Evolutionary conservation across 2,113 vertebrate species (phyloP), one percentile per base, ranked within the genome.

Genomic region (Psittacula cyanocephala): DNA sequence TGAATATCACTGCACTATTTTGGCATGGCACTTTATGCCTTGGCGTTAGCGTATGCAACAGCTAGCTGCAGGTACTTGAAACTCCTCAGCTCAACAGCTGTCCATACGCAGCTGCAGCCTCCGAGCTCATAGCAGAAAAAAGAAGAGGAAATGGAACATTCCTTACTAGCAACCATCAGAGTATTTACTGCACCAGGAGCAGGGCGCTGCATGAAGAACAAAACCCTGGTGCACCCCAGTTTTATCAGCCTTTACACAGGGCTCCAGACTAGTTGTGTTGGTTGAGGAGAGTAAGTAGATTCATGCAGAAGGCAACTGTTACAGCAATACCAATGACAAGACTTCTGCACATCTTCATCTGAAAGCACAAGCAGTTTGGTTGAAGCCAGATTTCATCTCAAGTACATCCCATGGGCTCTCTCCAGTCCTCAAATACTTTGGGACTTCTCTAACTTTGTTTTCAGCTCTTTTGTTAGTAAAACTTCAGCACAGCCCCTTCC

Each of bases 101-200:
- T 8, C 65, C 29, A 14, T 24, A 29, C 5, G 5, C 2, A 53
- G 71, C 3, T 35, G 35, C 22, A 41, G 63, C 6, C 57, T 59
- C 62, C 2, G 3, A 39, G 39, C 43, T 44, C 16, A 3, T 52
- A 0, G 13, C 4, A 55, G 22, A 27, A 28, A 27, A 49, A 27
- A 22, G 5, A 0, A 2, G 25, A 9, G 29, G 12, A 11, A 7
- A 24, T 19, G 28, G 44, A 84, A 4, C 7, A 1, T 4, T 16
- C 44, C 76, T 6, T 2, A 2, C 1, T 5, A 35, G 62, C 20
- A 55, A 14, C 22, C 41, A 15, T 17, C 31, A 33, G 18, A 8
- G 5, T 11, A 37, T 17, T 29, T n/a, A 22, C 60, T 33, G 19
- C 28, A 17, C 13, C 44, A 67, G 63, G 6, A 47, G 39, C 27